phyloP scores from a whole-genome alignment of 2,888 invertebrate genomes.

The Frankliniella fusca region DNA sequence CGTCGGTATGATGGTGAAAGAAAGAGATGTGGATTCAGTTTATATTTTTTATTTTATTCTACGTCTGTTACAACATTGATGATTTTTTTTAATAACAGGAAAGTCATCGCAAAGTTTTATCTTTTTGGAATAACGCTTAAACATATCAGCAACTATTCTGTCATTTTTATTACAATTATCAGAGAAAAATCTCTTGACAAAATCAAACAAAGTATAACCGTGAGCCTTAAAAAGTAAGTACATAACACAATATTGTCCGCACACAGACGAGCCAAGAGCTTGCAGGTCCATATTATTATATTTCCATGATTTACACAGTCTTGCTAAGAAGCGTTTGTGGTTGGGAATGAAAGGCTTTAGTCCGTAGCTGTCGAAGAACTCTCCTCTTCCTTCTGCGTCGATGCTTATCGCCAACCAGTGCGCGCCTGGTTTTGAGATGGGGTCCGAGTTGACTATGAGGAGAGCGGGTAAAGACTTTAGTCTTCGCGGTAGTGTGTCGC shows the following conservation, averaged over 20 bases:
- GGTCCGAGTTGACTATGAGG: neutral
- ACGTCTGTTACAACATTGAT: neutral
- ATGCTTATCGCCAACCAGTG: neutral
- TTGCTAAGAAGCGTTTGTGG: neutral
- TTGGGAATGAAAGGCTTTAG: neutral
- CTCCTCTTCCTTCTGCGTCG: neutral
- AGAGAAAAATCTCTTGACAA: neutral
- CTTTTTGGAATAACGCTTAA: neutral
- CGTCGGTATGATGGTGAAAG: too few species aligned
- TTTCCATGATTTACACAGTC: neutral
- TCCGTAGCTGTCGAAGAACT: neutral
- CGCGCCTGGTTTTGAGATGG: neutral
- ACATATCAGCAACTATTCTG: neutral
- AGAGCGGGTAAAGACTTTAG: neutral
- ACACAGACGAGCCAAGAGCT: neutral
- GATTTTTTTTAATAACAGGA: neutral
- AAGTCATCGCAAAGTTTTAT: neutral
- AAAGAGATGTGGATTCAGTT: too few species aligned
- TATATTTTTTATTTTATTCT: too few species aligned
- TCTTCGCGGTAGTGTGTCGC: neutral
- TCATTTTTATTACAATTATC: neutral
- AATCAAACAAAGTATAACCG: neutral
- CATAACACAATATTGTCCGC: neutral
- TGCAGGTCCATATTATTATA: neutral
- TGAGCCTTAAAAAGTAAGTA: neutral